A percentile compares a stretch with the other conserved stretches of the same genome.
Evolutionary conservation across 2,113 vertebrate species (phyloP).

Genomic region (Cheirogaleus medius): DNA sequence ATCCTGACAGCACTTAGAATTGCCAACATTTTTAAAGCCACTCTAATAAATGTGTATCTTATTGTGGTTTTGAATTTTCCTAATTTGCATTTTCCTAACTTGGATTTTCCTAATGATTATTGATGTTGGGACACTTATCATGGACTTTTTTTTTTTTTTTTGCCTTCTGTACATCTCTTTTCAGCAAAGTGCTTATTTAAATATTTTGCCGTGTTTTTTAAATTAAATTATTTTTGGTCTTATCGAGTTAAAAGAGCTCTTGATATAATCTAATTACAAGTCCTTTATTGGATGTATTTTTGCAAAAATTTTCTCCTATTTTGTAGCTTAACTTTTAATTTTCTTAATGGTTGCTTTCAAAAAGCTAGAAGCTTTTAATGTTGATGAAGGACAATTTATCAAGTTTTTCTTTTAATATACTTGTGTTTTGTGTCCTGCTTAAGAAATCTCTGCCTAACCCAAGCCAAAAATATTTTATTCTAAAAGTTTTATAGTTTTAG

Average conservation of each 20-base stretch:
- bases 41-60: not conserved
- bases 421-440: not conserved
- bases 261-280: not conserved
- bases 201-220: not conserved
- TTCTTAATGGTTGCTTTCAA: not conserved
- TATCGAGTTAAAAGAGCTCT: not conserved
- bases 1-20: not conserved
- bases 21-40: not conserved
- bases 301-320: slow-evolving; percentile 16
- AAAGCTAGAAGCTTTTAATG: not conserved
- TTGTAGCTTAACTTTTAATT: not conserved
- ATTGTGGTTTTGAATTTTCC: not conserved
- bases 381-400: not conserved
- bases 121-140: not conserved
- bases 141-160: not conserved
- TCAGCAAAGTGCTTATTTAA: not conserved
- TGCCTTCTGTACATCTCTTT: not conserved
- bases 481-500: not conserved
- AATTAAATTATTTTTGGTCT: not conserved
- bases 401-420: not conserved
- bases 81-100: not conserved
- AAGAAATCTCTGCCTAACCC: not conserved
- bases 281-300: not conserved
- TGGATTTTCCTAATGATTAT: not conserved
- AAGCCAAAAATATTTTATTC: not conserved